A percentile compares a stretch with the other conserved stretches of the same genome.
phyloP scores from a whole-genome alignment of 2,888 invertebrate species.

The Nasonia oneida region DNA sequence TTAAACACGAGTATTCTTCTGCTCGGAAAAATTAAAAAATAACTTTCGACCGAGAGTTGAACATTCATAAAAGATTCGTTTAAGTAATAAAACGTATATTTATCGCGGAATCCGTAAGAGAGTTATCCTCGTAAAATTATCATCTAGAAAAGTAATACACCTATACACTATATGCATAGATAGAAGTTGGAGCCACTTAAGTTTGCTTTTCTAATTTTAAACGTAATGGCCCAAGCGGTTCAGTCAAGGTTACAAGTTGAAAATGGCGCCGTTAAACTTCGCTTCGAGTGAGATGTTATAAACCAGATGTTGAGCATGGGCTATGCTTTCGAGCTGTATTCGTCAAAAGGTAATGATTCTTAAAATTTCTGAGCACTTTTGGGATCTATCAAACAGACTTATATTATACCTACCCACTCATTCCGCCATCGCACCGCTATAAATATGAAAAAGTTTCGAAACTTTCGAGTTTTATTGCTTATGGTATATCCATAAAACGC shows the following conservation, averaged over 20 bases:
- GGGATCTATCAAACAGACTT: neutral
- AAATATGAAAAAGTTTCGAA: neutral
- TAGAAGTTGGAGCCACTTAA: conserved; percentile 23
- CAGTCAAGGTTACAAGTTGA: conserved; percentile 36
- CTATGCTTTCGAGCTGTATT: conserved; percentile 21
- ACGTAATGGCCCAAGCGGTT: conserved; percentile 48
- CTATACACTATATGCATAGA: neutral
- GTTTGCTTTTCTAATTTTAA: conserved; percentile 66
- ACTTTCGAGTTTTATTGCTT: neutral
- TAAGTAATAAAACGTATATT: neutral
- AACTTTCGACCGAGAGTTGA: too few species aligned
- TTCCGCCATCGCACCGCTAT: neutral
- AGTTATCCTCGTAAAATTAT: neutral
- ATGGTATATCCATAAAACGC: too few species aligned
- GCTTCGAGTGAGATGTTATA: conserved; percentile 13
- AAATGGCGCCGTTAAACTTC: conserved; percentile 41
- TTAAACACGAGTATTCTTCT: too few species aligned
- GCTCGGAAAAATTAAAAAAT: too few species aligned
- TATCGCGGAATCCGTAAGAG: neutral
- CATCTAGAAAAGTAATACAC: neutral
- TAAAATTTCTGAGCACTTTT: conserved; percentile 2
- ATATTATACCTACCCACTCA: neutral
- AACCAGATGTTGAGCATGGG: conserved; percentile 39
- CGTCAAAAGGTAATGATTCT: conserved; percentile 19
- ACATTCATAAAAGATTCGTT: neutral